Percentiles rank a stretch among this genome's conserved stretches.
Evolutionary conservation across 2,113 vertebrate species (phyloP).

Genomic region (Passer domesticus): DNA sequence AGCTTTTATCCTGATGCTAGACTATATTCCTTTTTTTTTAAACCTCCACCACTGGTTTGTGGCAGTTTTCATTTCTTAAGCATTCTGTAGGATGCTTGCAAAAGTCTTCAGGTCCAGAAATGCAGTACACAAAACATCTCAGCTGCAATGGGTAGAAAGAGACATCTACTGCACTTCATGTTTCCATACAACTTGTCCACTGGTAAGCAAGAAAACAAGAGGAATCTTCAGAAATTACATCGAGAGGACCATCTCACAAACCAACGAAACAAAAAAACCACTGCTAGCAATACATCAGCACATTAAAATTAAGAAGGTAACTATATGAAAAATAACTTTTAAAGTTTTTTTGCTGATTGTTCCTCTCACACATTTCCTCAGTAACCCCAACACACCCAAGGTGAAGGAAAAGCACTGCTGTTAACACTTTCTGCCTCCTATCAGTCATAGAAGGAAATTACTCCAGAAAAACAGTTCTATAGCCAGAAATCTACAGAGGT

Average conservation of each 20-base stretch:
- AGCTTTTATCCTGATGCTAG: not conserved
- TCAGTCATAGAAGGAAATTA: not conserved
- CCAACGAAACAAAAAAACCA: not conserved
- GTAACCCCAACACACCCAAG: not conserved
- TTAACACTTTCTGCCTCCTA: constrained; percentile 1
- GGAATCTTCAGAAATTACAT: not conserved
- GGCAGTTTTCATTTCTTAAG: not conserved
- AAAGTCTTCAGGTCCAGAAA: constrained; percentile 1
- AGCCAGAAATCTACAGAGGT: not conserved
- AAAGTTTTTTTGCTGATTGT: not conserved
- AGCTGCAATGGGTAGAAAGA: not conserved
- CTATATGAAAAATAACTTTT: not conserved
- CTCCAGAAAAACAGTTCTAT: not conserved
- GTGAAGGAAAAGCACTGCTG: not conserved
- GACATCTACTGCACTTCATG: not conserved
- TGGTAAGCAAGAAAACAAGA: not conserved
- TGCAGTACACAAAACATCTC: not conserved
- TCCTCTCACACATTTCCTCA: not conserved
- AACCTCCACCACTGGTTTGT: not conserved
- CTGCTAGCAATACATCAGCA: not conserved
- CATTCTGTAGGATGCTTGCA: not conserved
- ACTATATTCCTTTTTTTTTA: not conserved
- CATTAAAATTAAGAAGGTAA: not conserved
- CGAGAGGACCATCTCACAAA: not conserved
- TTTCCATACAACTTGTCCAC: not conserved